Evolutionary conservation across 2,113 vertebrate species (phyloP).

Genomic region (Hemicordylus capensis): DNA sequence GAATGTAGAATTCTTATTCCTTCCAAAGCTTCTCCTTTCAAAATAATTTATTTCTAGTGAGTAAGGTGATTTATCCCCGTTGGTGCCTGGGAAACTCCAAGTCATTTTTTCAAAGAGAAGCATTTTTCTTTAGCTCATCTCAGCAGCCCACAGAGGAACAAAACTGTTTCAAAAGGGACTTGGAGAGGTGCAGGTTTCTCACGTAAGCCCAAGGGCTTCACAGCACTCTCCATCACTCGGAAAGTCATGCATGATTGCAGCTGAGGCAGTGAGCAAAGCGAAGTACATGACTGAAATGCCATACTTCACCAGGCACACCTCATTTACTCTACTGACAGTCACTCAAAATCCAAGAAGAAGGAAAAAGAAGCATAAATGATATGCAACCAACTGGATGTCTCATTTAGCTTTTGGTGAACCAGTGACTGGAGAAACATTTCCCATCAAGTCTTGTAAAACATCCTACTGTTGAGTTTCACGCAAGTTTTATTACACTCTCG

Average conservation of each 20-base stretch:
- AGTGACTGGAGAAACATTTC: conserved; percentile 68
- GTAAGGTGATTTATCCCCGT: background rate
- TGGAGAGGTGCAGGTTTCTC: conserved; percentile 31
- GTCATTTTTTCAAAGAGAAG: conserved; percentile 5
- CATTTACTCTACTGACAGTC: conserved; percentile 69
- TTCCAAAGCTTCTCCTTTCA: background rate
- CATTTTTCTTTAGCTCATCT: conserved; percentile 22
- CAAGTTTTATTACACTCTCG: conserved; percentile 53
- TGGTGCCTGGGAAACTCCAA: background rate
- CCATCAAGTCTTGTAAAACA: conserved; percentile 61
- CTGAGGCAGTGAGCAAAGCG: conserved; percentile 48
- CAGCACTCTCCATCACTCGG: conserved; percentile 52
- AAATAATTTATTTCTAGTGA: background rate
- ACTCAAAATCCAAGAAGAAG: conserved; percentile 52
- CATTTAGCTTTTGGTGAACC: conserved; percentile 68
- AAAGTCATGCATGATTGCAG: conserved; percentile 58
- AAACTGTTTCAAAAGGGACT: conserved; percentile 26
- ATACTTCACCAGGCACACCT: conserved; percentile 54
- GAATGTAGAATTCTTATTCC: background rate
- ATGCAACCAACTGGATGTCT: conserved; percentile 57
- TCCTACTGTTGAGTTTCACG: conserved; percentile 51
- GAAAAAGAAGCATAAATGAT: conserved; percentile 41
- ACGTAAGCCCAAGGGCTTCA: conserved; percentile 14
- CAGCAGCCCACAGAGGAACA: conserved; percentile 19
- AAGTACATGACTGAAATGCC: conserved; percentile 26